A percentile compares a stretch with the other conserved stretches of the same genome.
These are phyloP conservation scores for Eledona agricola DNA, from an alignment of 2,888 invertebrate species.

Conservation along the genomic window DNA sequence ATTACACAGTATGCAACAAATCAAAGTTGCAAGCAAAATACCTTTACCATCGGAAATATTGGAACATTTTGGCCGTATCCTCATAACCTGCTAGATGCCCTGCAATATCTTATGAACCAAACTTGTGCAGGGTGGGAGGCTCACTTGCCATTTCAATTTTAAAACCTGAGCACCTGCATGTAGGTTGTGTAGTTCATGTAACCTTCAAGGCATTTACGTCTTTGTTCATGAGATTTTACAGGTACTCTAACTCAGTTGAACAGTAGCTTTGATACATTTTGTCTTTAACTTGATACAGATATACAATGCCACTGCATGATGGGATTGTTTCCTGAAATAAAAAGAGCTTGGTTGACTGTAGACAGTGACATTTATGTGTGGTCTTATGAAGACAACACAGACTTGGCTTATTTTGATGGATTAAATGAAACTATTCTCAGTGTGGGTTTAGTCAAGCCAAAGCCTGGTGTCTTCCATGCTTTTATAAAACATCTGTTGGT, in stretches of 20 bases:
- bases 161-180: no score
- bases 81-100: no score
- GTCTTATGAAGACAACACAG: constrained; percentile 95
- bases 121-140: no score
- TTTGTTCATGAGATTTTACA: no score
- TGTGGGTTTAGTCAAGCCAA: constrained; percentile 90
- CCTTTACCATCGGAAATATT: constrained; percentile 93
- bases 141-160: no score
- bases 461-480: constrained; percentile 85
- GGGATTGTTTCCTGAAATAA: constrained; percentile 97
- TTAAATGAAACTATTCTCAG: constrained; percentile 93
- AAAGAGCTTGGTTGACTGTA: constrained; percentile 95
- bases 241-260: no score
- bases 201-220: no score
- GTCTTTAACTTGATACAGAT: constrained; percentile 66
- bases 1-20: constrained; percentile 75
- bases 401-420: constrained; percentile 97
- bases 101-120: no score
- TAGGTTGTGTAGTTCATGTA: no score
- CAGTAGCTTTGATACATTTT: constrained; percentile 13
- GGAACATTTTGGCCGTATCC: constrained; percentile 95
- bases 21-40: constrained; percentile 82
- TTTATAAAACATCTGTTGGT: constrained; percentile 92
- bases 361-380: constrained; percentile 98
- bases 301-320: constrained; percentile 96